Percentiles rank a stretch among this genome's conserved stretches.
Evolutionary conservation across 2,888 invertebrate genomes (phyloP).

Genomic region (Euzetes globulus): DNA sequence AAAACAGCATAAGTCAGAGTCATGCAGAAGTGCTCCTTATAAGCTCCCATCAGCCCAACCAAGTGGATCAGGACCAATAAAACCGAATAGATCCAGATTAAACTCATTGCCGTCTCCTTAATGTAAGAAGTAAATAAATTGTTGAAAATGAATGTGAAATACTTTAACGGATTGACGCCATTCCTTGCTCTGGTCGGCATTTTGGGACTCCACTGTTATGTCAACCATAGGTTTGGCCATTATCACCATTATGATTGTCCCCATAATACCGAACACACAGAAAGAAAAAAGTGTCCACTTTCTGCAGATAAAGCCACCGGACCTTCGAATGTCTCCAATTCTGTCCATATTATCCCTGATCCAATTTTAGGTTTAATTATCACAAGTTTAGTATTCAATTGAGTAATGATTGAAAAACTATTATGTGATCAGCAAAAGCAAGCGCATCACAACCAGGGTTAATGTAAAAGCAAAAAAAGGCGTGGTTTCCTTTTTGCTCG

Average conservation of each 20-base stretch:
- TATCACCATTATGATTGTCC: neutral
- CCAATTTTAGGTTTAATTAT: no score
- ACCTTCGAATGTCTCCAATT: no score
- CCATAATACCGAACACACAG: neutral
- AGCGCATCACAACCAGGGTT: no score
- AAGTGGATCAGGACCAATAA: neutral
- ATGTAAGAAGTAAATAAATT: neutral
- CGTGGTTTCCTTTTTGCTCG: no score
- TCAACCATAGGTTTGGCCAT: neutral
- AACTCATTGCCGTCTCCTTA: neutral
- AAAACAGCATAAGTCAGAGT: neutral
- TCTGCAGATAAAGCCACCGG: neutral
- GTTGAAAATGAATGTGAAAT: neutral
- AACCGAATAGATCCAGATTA: neutral
- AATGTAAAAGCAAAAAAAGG: no score
- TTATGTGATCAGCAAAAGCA: no score
- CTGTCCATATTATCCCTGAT: no score
- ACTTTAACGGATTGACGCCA: neutral
- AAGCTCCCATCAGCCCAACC: neutral
- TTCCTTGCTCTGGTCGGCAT: neutral
- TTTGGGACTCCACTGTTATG: neutral
- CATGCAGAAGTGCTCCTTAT: constrained; percentile 16
- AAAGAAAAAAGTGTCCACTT: neutral
- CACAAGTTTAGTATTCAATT: no score
- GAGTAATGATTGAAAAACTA: no score